These are phyloP conservation scores for Pterois miles DNA, from an alignment of 2,797 vertebrate species.

Conservation along the genomic window DNA sequence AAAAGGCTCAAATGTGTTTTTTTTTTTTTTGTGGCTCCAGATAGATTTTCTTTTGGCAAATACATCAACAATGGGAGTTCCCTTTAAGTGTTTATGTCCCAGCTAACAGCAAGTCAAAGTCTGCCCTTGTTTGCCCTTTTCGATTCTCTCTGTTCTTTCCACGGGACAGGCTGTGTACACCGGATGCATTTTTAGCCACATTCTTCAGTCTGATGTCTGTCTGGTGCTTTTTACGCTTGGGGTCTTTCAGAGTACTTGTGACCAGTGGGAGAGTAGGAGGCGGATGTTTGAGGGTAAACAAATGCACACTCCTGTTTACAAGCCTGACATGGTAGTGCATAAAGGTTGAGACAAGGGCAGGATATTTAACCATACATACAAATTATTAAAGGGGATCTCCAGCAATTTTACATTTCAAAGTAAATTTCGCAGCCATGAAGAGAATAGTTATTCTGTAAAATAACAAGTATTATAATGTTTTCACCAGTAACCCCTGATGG, in stretches of 20 bases:
- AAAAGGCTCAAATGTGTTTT: background rate
- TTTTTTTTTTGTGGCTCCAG: background rate
- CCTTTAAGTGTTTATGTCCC: background rate
- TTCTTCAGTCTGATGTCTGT: slow-evolving; percentile 38
- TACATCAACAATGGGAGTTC: background rate
- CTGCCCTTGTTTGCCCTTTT: background rate
- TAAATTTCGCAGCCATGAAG: background rate
- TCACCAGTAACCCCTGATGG: background rate
- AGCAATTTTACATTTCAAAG: background rate
- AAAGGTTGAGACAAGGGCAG: background rate
- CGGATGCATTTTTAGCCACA: background rate
- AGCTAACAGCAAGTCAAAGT: background rate
- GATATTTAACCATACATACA: background rate
- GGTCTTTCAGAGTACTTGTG: slow-evolving; percentile 22
- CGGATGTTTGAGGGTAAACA: slow-evolving; percentile 31
- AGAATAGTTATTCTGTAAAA: background rate
- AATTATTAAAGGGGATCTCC: background rate
- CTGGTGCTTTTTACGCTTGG: slow-evolving; percentile 30
- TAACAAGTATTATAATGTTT: background rate
- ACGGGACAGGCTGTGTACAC: background rate
- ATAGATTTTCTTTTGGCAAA: background rate
- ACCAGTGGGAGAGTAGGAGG: slow-evolving; percentile 3
- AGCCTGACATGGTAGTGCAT: slow-evolving; percentile 1
- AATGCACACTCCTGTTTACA: slow-evolving; percentile 13
- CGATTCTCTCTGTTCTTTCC: background rate